Evolutionary conservation across 2,797 vertebrate species (phyloP), one percentile per base, ranked within the genome.

Genomic region (Syndactyla subalaris): DNA sequence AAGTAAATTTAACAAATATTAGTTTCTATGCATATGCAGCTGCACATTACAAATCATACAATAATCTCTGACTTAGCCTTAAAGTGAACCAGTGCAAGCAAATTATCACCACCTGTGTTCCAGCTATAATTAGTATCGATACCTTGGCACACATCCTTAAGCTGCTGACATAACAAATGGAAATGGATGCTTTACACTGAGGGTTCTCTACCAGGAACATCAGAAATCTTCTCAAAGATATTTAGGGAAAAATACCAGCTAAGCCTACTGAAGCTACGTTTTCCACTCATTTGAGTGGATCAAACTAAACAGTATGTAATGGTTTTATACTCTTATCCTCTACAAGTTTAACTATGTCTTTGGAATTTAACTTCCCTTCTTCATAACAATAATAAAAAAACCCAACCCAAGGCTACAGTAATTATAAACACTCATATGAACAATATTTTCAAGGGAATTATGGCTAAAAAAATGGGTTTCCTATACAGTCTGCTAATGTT

Each of bases 211-310:
- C 34, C 27, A 22, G 41, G 34, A 89, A 72, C 4, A 52, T 41
- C 14, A 72, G 36, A 84, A 77, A 78, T 55, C 24, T 70, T 74
- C 52, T 63, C 30, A 66, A 89, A 88, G 34, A 61, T 17, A 74
- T 67, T 74, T 77, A 93, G 14, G 45, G 52, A 49, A 88, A 88
- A 90, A 75, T 15, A 84, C 6, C 36, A 88, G 29, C 34, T 84
- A 84, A 86, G 23, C 14, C 26, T 65, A 63, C 3, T 57, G 26
- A 78, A 92, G 41, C n/a, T 41, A 27, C 6, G 29, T 14, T 59
- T 86, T 41, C 83, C 52, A 54, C 26, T 63, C n/a, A 63, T 55
- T 49, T 75, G 19, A 75, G 26, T 3, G 68, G 54, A 65, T 46
- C 8, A 81, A 93, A 75, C 7, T 24, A 83, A 66, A 66, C 4